Percentiles rank a stretch among this genome's conserved stretches.
These are phyloP conservation scores for Macrotis lagotis DNA, from an alignment of 2,113 vertebrate species.

Conservation along the genomic window DNA sequence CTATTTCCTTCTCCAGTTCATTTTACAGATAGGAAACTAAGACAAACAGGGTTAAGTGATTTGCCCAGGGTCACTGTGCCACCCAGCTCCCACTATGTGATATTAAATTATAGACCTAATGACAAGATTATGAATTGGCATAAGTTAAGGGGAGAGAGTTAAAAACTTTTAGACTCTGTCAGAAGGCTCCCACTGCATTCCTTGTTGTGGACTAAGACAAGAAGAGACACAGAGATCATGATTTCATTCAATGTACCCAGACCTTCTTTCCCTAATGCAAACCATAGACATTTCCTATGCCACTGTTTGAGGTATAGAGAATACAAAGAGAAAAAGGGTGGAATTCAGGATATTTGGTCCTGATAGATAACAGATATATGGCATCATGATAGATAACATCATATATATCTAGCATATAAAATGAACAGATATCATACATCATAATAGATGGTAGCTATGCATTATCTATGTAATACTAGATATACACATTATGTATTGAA, in stretches of 20 bases:
- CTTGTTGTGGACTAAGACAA: not conserved
- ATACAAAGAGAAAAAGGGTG: not conserved
- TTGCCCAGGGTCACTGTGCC: not conserved
- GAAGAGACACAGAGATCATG: not conserved
- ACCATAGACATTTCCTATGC: not conserved
- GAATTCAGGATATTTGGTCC: not conserved
- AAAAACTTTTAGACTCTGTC: fast-evolving
- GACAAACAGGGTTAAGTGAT: not conserved
- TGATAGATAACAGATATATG: not conserved
- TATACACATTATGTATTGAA: not conserved
- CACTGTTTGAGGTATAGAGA: not conserved
- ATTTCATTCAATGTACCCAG: not conserved
- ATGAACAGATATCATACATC: too few species aligned
- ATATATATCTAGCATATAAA: not conserved
- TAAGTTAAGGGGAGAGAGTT: too few species aligned
- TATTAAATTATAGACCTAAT: not conserved
- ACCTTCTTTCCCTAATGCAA: not conserved
- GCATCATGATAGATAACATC: not conserved
- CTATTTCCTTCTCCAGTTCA: not conserved
- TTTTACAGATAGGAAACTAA: not conserved
- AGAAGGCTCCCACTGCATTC: not conserved
- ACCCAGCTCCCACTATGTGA: not conserved
- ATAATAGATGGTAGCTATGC: not conserved
- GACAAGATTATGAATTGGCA: not conserved
- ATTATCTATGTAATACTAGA: not conserved